phyloP scores from a whole-genome alignment of 2,113 vertebrate species.

The Elanoides forficatus region DNA sequence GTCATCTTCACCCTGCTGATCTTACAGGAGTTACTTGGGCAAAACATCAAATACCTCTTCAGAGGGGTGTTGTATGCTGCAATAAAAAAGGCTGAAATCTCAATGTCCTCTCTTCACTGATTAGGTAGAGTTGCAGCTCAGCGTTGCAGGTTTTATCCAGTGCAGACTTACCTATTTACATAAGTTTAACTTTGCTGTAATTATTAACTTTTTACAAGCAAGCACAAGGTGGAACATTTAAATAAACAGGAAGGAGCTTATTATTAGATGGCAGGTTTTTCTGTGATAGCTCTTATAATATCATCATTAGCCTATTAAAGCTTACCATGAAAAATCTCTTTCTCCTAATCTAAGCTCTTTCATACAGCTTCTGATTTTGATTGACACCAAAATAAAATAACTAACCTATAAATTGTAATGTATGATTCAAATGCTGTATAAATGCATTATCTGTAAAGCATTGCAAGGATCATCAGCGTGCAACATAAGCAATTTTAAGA shows the following conservation, averaged over 20 bases:
- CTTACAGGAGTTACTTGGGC: background rate
- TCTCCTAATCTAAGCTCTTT: constrained; percentile 13
- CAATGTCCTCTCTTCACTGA: background rate
- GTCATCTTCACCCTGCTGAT: background rate
- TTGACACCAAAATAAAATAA: constrained; percentile 46
- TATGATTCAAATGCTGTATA: background rate
- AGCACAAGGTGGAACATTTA: background rate
- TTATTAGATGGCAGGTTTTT: background rate
- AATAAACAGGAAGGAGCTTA: background rate
- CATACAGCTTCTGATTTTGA: constrained; percentile 17
- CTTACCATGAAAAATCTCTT: background rate
- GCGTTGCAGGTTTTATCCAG: background rate
- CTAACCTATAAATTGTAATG: constrained; percentile 40
- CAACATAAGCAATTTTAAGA: background rate
- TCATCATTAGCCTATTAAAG: background rate
- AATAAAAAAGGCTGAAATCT: background rate
- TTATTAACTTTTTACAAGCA: background rate
- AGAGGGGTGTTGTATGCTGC: background rate
- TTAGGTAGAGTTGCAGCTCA: background rate
- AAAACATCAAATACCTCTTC: background rate
- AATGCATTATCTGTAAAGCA: background rate
- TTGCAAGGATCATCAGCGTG: background rate
- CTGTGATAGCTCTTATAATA: background rate
- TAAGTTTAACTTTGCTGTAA: background rate
- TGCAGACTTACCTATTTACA: background rate